Conservation (phyloP, 2,888 invertebrate species). For the Tridacna crocea region DNA sequence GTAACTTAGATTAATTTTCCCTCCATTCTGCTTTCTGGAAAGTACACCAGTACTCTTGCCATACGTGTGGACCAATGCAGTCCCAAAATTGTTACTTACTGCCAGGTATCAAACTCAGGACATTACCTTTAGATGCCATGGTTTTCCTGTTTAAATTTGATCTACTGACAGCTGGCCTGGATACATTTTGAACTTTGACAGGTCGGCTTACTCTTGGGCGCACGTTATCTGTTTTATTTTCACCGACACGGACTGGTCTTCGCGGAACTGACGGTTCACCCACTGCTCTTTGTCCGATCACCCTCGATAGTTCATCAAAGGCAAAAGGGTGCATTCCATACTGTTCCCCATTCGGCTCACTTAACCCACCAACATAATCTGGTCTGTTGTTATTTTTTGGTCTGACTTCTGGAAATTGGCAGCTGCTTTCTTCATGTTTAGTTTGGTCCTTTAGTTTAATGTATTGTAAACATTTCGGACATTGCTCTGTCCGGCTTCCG, state of each 20-base stretch:
- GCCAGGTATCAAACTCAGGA: no score
- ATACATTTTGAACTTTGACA: constrained; percentile 25
- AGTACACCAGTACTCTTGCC: no score
- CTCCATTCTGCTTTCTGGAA: no score
- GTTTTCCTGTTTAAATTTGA: constrained; percentile 20
- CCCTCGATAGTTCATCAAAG: constrained; percentile 46
- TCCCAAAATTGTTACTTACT: no score
- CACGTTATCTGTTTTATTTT: constrained; percentile 13
- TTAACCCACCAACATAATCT: not conserved
- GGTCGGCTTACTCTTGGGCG: not conserved
- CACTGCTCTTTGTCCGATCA: constrained; percentile 22
- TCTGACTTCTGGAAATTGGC: constrained; percentile 66
- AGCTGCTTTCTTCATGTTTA: constrained; percentile 87
- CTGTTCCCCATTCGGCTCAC: not conserved
- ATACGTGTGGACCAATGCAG: no score
- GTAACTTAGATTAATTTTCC: no score
- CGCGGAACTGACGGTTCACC: not conserved
- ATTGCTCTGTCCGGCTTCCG: constrained; percentile 89
- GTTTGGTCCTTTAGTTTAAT: constrained; percentile 89
- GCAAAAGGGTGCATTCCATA: constrained; percentile 35
- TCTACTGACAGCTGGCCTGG: constrained; percentile 21
- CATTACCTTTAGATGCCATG: not conserved
- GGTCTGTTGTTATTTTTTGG: constrained; percentile 38
- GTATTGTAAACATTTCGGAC: constrained; percentile 88
- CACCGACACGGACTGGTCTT: not conserved